Evolutionary conservation across 2,888 invertebrate species (phyloP), one percentile per base, ranked within the genome.

Genomic region (Ophion costatus): DNA sequence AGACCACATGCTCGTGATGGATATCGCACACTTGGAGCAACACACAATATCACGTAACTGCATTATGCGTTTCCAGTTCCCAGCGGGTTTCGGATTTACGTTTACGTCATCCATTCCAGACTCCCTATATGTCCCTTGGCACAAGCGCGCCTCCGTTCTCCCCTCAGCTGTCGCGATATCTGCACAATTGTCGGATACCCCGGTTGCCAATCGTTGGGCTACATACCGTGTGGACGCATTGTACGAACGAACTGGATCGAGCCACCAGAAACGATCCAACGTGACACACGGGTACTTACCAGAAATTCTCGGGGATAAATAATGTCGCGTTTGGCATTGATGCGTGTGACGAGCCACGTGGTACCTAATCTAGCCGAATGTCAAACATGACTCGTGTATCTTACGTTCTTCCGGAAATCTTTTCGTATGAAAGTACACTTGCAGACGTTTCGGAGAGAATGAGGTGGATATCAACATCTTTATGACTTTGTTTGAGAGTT

Each of bases 31-130:
- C 20, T 64, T 7, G 75, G 17, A 24, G 11, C 24, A 42, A 42
- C 38, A 67, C 24, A 29, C 33, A 20, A 10, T 83, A 71, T 84
- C 85, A 83, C 82, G 82, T 87, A 89, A 90, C 88, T 87, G 87
- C 90, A 89, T 90, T 89, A 90, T 86, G 88, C 85, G 82, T 66
- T 77, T n/a, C 70, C 79, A 33, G 71, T 79, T 87, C 61, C 76
- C 84, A 80, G 79, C 84, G 87, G 90, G 90, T 90, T 89, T 90
- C 89, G 88, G 90, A 89, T 90, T 90, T 89, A 88, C 88, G 87
- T 90, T 89, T 89, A 85, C 90, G 89, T 90, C 88, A 89, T 61
- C 67, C 75, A 59, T 80, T 82, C 78, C 80, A 73, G 61, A 59
- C 61, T 69, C 71, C 73, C 69, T 63, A 75, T 71, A 69, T 67